phyloP scores from a whole-genome alignment of 2,113 vertebrate species.

The Micronycteris hirsuta region DNA sequence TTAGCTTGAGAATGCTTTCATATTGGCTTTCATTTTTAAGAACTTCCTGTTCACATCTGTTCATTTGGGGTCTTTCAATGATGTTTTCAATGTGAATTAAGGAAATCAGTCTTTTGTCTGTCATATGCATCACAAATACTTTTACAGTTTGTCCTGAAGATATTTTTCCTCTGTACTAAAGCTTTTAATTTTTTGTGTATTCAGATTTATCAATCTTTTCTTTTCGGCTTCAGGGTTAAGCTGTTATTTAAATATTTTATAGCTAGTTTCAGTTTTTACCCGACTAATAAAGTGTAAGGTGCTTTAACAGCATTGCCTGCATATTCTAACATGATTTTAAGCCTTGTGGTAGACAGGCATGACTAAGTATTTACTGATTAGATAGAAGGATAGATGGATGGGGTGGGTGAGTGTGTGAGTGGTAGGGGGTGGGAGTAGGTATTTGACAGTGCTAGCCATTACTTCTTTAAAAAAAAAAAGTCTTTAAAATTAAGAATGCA shows the following conservation, averaged over 20 bases:
- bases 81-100: conserved; percentile 26
- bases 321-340: neutral
- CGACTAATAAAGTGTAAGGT: neutral
- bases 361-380: neutral
- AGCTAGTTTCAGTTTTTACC: conserved; percentile 5
- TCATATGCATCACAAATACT: neutral
- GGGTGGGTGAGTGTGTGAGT: neutral
- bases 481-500: neutral
- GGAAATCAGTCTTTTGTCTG: conserved; percentile 41
- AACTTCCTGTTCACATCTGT: conserved; percentile 50
- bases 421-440: neutral
- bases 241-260: conserved; percentile 55
- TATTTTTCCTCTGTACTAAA: neutral
- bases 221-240: conserved; percentile 52
- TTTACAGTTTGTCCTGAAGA: conserved; percentile 10
- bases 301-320: neutral
- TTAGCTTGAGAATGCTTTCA: neutral
- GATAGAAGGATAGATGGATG: neutral
- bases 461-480: neutral
- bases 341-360: neutral
- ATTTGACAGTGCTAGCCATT: neutral
- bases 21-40: conserved; percentile 2
- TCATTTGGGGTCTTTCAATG: conserved; percentile 35
- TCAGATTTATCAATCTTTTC: conserved; percentile 44
- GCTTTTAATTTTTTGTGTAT: neutral